These are phyloP conservation scores for Ariopsis seemanni DNA, from an alignment of 2,113 vertebrate species.

Conservation along the genomic window DNA sequence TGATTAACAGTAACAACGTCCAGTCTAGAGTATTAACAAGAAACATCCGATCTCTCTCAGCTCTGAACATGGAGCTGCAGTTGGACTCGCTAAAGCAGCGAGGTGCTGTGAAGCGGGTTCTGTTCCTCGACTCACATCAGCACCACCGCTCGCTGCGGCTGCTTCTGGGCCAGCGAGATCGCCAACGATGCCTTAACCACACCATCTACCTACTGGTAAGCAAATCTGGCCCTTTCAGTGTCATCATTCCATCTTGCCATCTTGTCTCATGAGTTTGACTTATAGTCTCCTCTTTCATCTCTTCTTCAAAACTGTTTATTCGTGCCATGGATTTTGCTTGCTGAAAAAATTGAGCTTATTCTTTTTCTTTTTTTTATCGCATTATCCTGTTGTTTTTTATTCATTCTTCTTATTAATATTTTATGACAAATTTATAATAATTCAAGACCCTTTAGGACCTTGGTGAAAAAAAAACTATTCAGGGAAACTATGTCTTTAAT, in stretches of 20 bases:
- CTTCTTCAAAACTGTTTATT: not conserved
- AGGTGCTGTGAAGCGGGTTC: slow-evolving; percentile 50
- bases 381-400: not conserved
- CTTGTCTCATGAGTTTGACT: not conserved
- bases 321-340: not conserved
- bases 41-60: slow-evolving; percentile 8
- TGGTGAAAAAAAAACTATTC: not conserved
- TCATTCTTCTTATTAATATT: no score
- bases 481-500: not conserved
- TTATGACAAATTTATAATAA: not conserved
- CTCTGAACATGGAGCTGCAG: slow-evolving; percentile 51
- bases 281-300: not conserved
- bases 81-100: slow-evolving; percentile 52
- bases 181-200: slow-evolving; percentile 44
- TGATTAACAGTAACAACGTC: not conserved
- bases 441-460: not conserved
- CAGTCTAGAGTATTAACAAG: not conserved
- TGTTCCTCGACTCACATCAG: slow-evolving; percentile 49
- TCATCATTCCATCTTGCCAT: not conserved
- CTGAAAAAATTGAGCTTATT: not conserved
- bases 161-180: slow-evolving; percentile 43
- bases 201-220: slow-evolving; percentile 52
- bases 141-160: slow-evolving; percentile 40
- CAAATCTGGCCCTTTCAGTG: not conserved
- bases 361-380: no score